Conservation (phyloP, 2,797 vertebrate species). For the Tamandua tetradactyla region DNA sequence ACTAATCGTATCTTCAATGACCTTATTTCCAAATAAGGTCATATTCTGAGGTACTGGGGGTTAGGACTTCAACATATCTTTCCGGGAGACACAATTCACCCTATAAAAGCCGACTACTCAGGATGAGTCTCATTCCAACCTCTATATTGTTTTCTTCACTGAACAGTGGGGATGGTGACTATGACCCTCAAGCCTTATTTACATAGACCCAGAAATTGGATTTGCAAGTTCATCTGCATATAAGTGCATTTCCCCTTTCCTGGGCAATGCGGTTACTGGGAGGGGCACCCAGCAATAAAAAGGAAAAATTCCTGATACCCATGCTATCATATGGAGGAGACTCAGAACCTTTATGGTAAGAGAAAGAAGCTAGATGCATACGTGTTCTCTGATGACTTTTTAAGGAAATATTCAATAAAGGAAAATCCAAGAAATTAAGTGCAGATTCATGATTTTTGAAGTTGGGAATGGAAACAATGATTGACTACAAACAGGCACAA, state of each 20-base stretch:
- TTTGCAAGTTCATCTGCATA: background rate
- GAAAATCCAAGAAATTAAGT: background rate
- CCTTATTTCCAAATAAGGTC: too few relatives aligned
- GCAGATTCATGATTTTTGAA: background rate
- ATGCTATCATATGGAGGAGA: background rate
- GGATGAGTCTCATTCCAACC: background rate
- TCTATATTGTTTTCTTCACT: background rate
- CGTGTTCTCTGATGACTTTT: background rate
- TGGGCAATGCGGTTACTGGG: too few relatives aligned
- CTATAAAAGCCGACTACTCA: background rate
- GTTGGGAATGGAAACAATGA: accelerated
- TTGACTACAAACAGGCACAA: background rate
- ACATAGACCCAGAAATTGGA: background rate
- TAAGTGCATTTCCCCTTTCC: background rate
- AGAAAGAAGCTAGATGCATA: background rate
- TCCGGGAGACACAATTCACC: too few relatives aligned
- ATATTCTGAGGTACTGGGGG: too few relatives aligned
- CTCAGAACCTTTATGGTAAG: background rate
- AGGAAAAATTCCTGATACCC: background rate
- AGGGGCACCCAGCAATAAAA: background rate
- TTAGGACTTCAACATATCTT: too few relatives aligned
- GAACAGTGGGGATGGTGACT: too few relatives aligned
- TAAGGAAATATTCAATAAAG: background rate
- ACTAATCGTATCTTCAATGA: too few relatives aligned
- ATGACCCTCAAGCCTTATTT: background rate